A percentile compares a stretch with the other conserved stretches of the same genome.
Evolutionary conservation across 2,888 invertebrate species (phyloP).

Genomic region (Chirona hameri): DNA sequence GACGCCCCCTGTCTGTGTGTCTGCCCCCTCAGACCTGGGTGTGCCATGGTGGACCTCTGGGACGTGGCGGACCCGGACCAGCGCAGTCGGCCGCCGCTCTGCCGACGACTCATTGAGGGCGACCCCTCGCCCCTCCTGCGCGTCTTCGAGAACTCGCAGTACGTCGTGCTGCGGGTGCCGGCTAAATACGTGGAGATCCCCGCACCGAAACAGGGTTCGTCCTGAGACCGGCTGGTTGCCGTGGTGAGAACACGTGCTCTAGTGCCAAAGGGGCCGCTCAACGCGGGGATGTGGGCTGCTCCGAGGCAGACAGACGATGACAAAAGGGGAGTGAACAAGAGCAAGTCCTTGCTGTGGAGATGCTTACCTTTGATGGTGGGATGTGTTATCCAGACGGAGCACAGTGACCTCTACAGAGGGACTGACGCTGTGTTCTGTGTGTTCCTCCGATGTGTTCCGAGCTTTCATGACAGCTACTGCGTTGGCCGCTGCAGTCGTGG

Average conservation of each 20-base stretch:
- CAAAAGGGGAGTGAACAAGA: neutral
- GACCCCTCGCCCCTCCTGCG: constrained; percentile 50
- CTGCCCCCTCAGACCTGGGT: too few species aligned
- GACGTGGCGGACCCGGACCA: constrained; percentile 56
- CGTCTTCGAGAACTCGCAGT: constrained; percentile 51
- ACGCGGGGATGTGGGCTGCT: neutral
- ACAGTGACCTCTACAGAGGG: neutral
- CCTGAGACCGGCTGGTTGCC: neutral
- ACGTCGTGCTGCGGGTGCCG: constrained; percentile 50
- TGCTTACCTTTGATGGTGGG: neutral
- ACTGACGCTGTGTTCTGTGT: neutral
- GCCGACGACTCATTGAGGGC: constrained; percentile 52
- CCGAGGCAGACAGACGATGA: neutral
- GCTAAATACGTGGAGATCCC: constrained; percentile 48
- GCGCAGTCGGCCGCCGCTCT: constrained; percentile 53
- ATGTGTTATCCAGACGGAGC: neutral
- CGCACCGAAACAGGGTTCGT: constrained; percentile 34
- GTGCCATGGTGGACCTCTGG: too few species aligned
- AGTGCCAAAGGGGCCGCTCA: too few species aligned
- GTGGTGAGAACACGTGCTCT: neutral
- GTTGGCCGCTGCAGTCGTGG: neutral
- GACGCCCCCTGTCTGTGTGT: too few species aligned
- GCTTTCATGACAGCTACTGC: neutral
- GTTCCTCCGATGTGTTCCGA: neutral
- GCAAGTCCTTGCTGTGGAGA: neutral